phyloP scores from a whole-genome alignment of 2,797 vertebrate genomes.

The Fratercula arctica region DNA sequence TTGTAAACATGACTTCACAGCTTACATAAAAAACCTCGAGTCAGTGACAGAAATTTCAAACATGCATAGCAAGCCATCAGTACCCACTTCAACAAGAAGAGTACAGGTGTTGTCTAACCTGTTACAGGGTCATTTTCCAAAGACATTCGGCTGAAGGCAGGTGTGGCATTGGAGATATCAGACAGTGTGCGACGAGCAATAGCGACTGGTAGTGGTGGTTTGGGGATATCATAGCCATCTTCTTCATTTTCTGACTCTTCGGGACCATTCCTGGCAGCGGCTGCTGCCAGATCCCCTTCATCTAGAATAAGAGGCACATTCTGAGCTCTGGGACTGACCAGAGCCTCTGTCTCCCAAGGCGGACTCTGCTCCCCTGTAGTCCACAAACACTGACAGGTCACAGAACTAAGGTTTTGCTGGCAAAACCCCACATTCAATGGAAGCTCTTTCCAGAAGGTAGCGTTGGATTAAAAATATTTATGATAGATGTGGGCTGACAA shows the following conservation, averaged over 20 bases:
- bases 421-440: not conserved
- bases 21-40: fast-evolving
- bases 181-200: conserved; percentile 87
- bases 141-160: conserved; percentile 84
- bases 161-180: conserved; percentile 83
- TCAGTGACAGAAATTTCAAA: fast-evolving
- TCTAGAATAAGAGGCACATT: not conserved
- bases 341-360: not conserved
- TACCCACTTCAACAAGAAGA: not conserved
- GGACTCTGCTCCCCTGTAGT: not conserved
- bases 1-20: not conserved
- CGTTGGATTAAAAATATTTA: not conserved
- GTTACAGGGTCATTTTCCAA: conserved; percentile 80
- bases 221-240: conserved; percentile 89
- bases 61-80: fast-evolving
- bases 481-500: not conserved
- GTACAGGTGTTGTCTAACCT: conserved; percentile 40
- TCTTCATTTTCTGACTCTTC: conserved; percentile 86
- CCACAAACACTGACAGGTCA: not conserved
- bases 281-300: conserved; percentile 60
- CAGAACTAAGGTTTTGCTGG: not conserved
- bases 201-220: conserved; percentile 78
- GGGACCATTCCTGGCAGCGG: conserved; percentile 50
- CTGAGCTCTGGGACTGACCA: not conserved
- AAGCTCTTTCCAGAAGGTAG: not conserved